These are phyloP conservation scores for Myotis davidii DNA, from an alignment of 2,113 vertebrate species.

Conservation along the genomic window DNA sequence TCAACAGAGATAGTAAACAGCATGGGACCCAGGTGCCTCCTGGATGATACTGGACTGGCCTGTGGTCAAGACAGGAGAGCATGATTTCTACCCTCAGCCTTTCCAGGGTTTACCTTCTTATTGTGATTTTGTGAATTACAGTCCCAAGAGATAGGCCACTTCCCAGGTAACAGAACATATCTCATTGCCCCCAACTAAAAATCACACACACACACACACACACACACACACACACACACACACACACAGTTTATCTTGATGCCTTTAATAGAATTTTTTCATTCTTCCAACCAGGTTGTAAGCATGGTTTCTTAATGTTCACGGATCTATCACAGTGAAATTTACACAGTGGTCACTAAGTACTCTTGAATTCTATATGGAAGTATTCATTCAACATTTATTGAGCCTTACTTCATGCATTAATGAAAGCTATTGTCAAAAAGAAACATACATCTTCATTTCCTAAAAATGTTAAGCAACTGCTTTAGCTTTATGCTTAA, in stretches of 20 bases:
- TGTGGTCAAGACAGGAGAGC: neutral
- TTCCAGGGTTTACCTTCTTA: neutral
- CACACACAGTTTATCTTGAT: neutral
- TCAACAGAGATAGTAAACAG: neutral
- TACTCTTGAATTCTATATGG: neutral
- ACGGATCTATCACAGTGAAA: neutral
- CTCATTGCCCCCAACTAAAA: neutral
- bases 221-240: neutral
- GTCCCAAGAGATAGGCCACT: neutral
- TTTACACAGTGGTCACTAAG: neutral
- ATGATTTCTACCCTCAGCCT: neutral
- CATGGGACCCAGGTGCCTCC: fast-evolving
- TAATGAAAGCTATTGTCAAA: neutral
- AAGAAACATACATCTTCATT: neutral
- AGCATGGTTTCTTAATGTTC: neutral
- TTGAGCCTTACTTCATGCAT: neutral
- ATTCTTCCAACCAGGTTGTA: neutral
- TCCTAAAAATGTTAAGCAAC: neutral
- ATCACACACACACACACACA: neutral
- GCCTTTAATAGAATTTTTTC: neutral
- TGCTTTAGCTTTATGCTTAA: neutral
- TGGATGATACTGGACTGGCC: neutral
- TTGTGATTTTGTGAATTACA: neutral
- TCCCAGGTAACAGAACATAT: neutral
- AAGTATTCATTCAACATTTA: neutral